These are phyloP conservation scores for Dromius quadrimaculatus DNA, from an alignment of 2,888 invertebrate genomes.

Conservation along the genomic window DNA sequence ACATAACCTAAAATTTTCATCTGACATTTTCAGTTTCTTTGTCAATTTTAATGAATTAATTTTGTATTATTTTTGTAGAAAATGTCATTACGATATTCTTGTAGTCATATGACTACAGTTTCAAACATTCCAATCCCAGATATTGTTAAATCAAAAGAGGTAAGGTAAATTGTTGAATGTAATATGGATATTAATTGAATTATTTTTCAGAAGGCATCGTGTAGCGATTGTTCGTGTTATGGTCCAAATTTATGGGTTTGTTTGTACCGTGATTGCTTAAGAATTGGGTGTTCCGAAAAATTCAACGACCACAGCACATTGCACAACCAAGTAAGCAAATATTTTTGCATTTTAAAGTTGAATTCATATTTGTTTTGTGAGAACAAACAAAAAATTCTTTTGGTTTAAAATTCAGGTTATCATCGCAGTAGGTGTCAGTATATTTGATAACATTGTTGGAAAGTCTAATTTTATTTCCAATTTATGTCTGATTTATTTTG, in stretches of 20 bases:
- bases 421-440: constrained; percentile 11
- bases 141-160: constrained; percentile 61
- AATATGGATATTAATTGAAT: constrained; percentile 33
- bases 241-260: constrained; percentile 91
- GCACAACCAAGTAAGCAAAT: constrained; percentile 76
- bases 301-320: constrained; percentile 85
- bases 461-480: constrained; percentile 19
- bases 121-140: constrained; percentile 62
- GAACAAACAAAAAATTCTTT: constrained; percentile 3
- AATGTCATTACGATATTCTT: constrained; percentile 56
- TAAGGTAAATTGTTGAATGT: constrained; percentile 54
- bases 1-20: constrained; percentile 21
- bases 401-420: constrained; percentile 4
- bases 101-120: constrained; percentile 61
- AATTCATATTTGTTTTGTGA: no score
- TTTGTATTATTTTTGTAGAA: constrained; percentile 24
- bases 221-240: constrained; percentile 78
- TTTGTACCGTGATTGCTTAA: constrained; percentile 81
- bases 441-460: constrained; percentile 19
- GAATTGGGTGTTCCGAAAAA: constrained; percentile 86
- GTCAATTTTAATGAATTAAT: constrained; percentile 15
- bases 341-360: no score
- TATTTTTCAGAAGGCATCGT: constrained; percentile 69
- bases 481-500: constrained; percentile 1
- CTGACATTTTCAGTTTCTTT: not conserved